A percentile compares a stretch with the other conserved stretches of the same genome.
phyloP scores from a whole-genome alignment of 2,888 invertebrate species.

The Deilephila porcellus region DNA sequence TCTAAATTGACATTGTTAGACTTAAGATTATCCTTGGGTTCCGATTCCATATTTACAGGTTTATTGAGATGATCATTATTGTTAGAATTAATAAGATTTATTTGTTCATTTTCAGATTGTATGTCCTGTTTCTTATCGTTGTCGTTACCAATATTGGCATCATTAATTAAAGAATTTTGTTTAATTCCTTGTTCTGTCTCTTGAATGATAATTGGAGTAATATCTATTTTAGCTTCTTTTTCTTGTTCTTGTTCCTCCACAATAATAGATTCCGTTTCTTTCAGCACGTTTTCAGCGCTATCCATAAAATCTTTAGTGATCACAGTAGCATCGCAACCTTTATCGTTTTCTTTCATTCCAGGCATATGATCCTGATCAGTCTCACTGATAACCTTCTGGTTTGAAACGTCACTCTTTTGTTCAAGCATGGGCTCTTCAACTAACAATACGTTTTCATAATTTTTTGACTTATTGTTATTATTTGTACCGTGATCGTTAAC shows the following conservation, averaged over 20 bases:
- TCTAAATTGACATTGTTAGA: background rate
- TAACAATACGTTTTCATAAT: background rate
- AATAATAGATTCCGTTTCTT: constrained; percentile 2
- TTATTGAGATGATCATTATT: background rate
- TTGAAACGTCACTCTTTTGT: background rate
- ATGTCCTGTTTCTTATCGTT: background rate
- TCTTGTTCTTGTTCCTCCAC: background rate
- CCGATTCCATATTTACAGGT: background rate
- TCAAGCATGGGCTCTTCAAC: background rate
- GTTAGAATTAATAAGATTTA: background rate
- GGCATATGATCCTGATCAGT: background rate
- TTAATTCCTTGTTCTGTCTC: background rate
- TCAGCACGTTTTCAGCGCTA: no score
- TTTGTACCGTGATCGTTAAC: no score
- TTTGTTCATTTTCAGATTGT: no score
- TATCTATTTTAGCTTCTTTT: background rate
- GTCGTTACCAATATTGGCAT: background rate
- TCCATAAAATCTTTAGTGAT: background rate
- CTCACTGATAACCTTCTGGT: background rate
- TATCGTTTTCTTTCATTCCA: background rate
- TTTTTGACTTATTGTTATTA: no score
- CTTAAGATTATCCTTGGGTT: background rate
- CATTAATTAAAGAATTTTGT: background rate
- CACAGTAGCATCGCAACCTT: background rate
- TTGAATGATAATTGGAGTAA: background rate